A percentile compares a stretch with the other conserved stretches of the same genome.
Evolutionary conservation across 2,797 vertebrate genomes (phyloP).

Genomic region (Betta splendens): DNA sequence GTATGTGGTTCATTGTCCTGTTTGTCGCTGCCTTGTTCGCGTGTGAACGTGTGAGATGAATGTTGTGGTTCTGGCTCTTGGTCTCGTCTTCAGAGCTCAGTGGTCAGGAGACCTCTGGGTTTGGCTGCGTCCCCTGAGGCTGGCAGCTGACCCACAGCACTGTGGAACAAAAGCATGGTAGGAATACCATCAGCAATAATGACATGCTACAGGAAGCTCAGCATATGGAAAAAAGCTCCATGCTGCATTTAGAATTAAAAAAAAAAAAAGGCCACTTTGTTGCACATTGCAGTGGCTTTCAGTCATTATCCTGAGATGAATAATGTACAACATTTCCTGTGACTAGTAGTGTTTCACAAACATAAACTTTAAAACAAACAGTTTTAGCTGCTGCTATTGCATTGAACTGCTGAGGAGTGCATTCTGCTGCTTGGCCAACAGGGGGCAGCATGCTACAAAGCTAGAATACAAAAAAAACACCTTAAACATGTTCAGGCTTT

Average conservation of each 20-base stretch:
- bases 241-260: neutral
- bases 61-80: conserved; percentile 1
- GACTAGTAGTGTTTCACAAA: neutral
- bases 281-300: neutral
- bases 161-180: conserved; percentile 41
- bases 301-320: neutral
- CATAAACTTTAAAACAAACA: neutral
- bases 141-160: conserved; percentile 63
- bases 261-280: no score
- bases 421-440: conserved; percentile 9
- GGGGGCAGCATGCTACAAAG: conserved; percentile 17
- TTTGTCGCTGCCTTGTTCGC: no score
- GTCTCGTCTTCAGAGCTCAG: conserved; percentile 87
- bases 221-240: no score
- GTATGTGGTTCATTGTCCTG: no score
- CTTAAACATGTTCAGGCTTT: neutral
- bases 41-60: neutral
- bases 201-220: no score
- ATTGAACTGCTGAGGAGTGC: neutral
- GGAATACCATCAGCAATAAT: neutral
- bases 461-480: neutral
- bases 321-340: neutral
- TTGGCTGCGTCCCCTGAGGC: conserved; percentile 77
- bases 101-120: conserved; percentile 91
- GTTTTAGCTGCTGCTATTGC: no score